A percentile compares a stretch with the other conserved stretches of the same genome.
Evolutionary conservation across 35 echinoderm and acorn worm species (phyloP).

Genomic region (Apostichopus californicus): DNA sequence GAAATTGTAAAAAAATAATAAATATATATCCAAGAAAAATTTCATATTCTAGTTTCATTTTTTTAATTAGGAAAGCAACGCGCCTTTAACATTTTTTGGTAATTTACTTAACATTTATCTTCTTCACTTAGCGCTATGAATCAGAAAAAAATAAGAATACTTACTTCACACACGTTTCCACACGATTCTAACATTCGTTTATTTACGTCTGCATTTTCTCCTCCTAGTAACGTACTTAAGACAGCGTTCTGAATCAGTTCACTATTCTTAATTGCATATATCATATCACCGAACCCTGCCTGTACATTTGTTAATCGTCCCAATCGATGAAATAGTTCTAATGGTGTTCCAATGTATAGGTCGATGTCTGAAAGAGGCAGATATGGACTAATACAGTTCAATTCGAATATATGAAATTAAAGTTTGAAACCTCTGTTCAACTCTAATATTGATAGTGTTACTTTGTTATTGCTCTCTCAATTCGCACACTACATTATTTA

Average conservation of each 20-base stretch:
- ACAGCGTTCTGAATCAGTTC: neutral
- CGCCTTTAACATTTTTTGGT: no score
- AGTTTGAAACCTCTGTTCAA: no score
- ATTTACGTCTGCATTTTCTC: neutral
- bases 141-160: neutral
- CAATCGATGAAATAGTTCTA: neutral
- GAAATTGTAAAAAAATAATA: no score
- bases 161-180: neutral
- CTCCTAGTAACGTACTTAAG: neutral
- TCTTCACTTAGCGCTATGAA: no score
- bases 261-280: neutral
- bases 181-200: neutral
- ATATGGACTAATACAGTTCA: neutral
- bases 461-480: no score
- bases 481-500: no score
- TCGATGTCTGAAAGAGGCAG: neutral
- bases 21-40: no score
- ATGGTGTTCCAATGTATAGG: neutral
- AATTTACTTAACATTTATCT: no score
- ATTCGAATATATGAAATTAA: no score
- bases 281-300: neutral
- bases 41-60: no score
- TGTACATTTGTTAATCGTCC: slow-evolving; percentile 2
- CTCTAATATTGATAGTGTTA: no score
- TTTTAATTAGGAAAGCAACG: no score